Evolutionary conservation across 2,888 invertebrate species (phyloP).

Genomic region (Gasteruption jaculator): DNA sequence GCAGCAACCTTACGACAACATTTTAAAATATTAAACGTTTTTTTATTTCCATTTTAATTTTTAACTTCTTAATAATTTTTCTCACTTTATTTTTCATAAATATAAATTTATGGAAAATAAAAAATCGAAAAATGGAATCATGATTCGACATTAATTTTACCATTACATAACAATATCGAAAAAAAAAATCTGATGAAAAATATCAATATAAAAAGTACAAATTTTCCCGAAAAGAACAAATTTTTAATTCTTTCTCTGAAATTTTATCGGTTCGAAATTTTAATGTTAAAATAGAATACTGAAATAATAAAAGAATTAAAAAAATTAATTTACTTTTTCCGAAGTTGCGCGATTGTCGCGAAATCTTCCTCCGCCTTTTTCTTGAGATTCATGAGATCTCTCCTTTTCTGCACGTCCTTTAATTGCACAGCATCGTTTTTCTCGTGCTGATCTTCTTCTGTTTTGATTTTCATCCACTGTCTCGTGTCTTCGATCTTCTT

Average conservation of each 20-base stretch:
- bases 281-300: no score
- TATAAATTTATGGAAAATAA: no score
- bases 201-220: no score
- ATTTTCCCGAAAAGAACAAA: no score
- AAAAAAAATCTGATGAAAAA: no score
- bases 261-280: slow-evolving; percentile 3
- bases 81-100: no score
- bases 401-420: slow-evolving; percentile 25
- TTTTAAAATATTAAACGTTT: not conserved
- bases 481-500: slow-evolving; percentile 31
- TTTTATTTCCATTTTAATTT: not conserved
- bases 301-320: no score
- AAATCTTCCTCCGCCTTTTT: slow-evolving; percentile 32
- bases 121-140: no score
- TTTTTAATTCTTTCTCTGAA: not conserved
- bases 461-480: slow-evolving; percentile 26
- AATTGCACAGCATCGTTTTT: slow-evolving; percentile 22
- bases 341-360: slow-evolving; percentile 25
- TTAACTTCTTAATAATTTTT: no score
- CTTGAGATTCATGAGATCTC: slow-evolving; percentile 29
- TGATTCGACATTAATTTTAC: no score
- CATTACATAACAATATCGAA: no score
- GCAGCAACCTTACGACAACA: slow-evolving; percentile 25
- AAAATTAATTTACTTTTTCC: slow-evolving; percentile 25
- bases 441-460: slow-evolving; percentile 26